phyloP scores from a whole-genome alignment of 1,140 invertebrate genomes.

The Drosophila jambulina region DNA sequence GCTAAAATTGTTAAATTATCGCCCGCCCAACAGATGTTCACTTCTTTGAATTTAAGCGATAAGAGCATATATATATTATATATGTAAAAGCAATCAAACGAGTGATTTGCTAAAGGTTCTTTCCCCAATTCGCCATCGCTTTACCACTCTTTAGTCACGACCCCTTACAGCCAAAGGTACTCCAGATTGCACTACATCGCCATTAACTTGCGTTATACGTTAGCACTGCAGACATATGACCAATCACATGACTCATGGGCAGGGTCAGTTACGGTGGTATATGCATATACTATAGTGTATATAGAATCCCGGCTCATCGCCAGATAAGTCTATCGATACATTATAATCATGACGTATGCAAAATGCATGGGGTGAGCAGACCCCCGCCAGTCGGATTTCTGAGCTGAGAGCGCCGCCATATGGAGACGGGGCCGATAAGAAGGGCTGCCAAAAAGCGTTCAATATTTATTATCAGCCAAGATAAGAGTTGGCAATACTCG shows the following conservation, averaged over 20 bases:
- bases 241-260: slow-evolving; percentile 58
- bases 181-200: slow-evolving; percentile 28
- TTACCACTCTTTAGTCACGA: not conserved
- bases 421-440: slow-evolving; percentile 52
- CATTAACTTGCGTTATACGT: slow-evolving; percentile 17
- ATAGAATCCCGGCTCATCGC: slow-evolving; percentile 28
- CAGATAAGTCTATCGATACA: slow-evolving; percentile 38
- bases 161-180: not conserved
- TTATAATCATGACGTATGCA: slow-evolving; percentile 58
- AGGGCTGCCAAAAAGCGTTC: slow-evolving; percentile 69
- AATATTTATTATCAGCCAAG: slow-evolving; percentile 73
- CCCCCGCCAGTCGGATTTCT: slow-evolving; percentile 6
- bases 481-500: slow-evolving; percentile 62
- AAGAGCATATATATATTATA: not conserved
- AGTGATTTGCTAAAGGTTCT: slow-evolving; percentile 1
- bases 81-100: not conserved
- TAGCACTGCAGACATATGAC: slow-evolving; percentile 13
- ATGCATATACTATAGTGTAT: not conserved
- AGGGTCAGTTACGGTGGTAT: slow-evolving; percentile 51
- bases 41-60: not conserved
- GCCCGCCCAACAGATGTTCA: slow-evolving; percentile 1
- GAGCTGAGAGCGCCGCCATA: slow-evolving; percentile 35
- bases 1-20: not conserved
- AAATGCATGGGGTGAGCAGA: slow-evolving; percentile 15
- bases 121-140: not conserved